phyloP scores from a whole-genome alignment of 2,797 vertebrate genomes.

The Gorsachius magnificus region DNA sequence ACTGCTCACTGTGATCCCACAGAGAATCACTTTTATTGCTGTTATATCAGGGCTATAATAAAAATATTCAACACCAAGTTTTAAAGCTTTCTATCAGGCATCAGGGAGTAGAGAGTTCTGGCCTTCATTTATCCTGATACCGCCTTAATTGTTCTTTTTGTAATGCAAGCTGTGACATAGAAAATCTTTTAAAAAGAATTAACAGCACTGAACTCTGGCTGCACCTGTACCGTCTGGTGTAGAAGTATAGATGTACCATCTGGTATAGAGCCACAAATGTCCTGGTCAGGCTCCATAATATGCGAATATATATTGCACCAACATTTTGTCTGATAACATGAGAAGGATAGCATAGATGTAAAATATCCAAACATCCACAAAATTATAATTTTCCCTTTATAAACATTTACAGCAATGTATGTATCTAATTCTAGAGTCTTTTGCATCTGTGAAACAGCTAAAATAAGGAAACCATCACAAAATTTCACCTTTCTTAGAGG shows the following conservation, averaged over 20 bases:
- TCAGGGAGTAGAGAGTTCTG: not conserved
- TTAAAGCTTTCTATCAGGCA: not conserved
- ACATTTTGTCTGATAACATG: not conserved
- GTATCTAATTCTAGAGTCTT: not conserved
- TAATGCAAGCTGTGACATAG: not conserved
- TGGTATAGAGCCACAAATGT: not conserved
- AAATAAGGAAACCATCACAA: not conserved
- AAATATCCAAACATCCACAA: not conserved
- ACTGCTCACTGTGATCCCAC: fast-evolving
- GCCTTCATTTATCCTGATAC: not conserved
- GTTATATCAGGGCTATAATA: not conserved
- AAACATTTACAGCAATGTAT: not conserved
- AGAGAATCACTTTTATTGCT: not conserved
- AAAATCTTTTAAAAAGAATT: not conserved
- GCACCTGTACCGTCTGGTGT: not conserved
- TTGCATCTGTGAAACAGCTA: not conserved
- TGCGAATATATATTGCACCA: not conserved
- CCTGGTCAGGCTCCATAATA: not conserved
- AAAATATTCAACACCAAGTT: not conserved
- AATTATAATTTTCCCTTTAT: not conserved
- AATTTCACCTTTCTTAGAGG: not conserved
- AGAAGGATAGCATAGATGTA: not conserved
- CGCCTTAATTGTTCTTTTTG: not conserved
- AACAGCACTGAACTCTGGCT: not conserved
- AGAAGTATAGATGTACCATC: not conserved